These are phyloP conservation scores for Phthorimaea operculella DNA, from an alignment of 1,140 invertebrate genomes.

Conservation along the genomic window DNA sequence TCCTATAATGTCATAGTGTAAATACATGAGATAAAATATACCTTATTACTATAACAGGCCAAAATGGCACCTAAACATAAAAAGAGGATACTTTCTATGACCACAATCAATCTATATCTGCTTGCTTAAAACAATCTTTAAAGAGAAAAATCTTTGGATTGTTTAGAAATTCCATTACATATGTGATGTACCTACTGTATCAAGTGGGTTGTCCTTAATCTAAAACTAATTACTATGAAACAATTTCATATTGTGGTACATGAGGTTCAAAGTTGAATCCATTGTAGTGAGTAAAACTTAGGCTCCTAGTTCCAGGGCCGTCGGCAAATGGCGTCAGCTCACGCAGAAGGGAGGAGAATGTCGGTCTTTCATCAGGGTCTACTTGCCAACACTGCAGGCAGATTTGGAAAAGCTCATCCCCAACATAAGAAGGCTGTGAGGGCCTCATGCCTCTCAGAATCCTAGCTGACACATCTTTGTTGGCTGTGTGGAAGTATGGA, in stretches of 20 bases:
- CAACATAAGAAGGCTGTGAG: conserved; percentile 76
- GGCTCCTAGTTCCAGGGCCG: conserved; percentile 38
- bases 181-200: too few relatives aligned
- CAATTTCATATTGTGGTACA: conserved; percentile 55
- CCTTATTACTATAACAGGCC: too few relatives aligned
- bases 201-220: too few relatives aligned
- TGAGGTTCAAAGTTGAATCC: conserved; percentile 61
- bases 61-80: too few relatives aligned
- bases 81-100: too few relatives aligned
- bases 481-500: conserved; percentile 76
- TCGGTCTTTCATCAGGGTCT: conserved; percentile 82
- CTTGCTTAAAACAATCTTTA: too few relatives aligned
- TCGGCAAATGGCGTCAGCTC: conserved; percentile 43
- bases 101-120: too few relatives aligned
- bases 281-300: conserved; percentile 63
- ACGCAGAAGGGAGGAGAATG: conserved; percentile 39
- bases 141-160: too few relatives aligned
- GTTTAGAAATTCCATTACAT: too few relatives aligned
- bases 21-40: too few relatives aligned
- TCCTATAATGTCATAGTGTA: too few relatives aligned
- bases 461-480: conserved; percentile 76
- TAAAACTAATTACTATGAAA: conserved; percentile 36
- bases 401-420: conserved; percentile 83
- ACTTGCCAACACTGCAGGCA: conserved; percentile 87
- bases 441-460: conserved; percentile 77